Conservation (phyloP, 2,888 invertebrate species). For the Thereva nobilitata region DNA sequence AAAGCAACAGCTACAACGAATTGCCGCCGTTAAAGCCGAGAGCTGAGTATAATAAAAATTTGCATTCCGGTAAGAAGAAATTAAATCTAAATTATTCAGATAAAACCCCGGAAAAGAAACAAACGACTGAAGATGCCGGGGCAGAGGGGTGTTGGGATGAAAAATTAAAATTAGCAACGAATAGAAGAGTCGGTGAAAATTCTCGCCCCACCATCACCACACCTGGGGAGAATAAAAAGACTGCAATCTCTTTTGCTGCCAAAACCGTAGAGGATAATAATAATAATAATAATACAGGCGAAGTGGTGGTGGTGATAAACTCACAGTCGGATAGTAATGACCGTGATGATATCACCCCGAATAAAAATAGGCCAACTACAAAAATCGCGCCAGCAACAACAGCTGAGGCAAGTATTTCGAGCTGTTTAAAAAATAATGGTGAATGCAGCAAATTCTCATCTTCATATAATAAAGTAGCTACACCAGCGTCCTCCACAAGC, state of each 20-base stretch:
- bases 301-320: not conserved
- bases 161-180: slow-evolving; percentile 10
- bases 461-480: slow-evolving; percentile 7
- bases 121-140: not conserved
- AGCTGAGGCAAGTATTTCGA: not conserved
- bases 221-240: not conserved
- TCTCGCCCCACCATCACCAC: not conserved
- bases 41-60: slow-evolving; percentile 11
- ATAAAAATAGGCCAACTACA: slow-evolving; percentile 8
- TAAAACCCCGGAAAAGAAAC: slow-evolving; percentile 3
- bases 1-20: slow-evolving; percentile 42
- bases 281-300: slow-evolving; percentile 4
- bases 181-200: not conserved
- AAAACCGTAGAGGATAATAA: slow-evolving; percentile 9
- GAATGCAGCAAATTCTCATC: slow-evolving; percentile 18
- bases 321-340: slow-evolving; percentile 23
- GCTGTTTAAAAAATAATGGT: no score
- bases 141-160: not conserved
- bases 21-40: slow-evolving; percentile 41
- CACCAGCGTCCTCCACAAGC: slow-evolving; percentile 46
- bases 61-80: slow-evolving; percentile 18
- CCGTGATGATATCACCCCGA: slow-evolving; percentile 25
- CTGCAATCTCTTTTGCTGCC: slow-evolving; percentile 7
- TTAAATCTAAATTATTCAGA: slow-evolving; percentile 28
- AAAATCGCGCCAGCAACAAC: slow-evolving; percentile 3